Base-by-base conservation (phyloP, 1,140 invertebrate species). In the Drosophila azteca region DNA sequence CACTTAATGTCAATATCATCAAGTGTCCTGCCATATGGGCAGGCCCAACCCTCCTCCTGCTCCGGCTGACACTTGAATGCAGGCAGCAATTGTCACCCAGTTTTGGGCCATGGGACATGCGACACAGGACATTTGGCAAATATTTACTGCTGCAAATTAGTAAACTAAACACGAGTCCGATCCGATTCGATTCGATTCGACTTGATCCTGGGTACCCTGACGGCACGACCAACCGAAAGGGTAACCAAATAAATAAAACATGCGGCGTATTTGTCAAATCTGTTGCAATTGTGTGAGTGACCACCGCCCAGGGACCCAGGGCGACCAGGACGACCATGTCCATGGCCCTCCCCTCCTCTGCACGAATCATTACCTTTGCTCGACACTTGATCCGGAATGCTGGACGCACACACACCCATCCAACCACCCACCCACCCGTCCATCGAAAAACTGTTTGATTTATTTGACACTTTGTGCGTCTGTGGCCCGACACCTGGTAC, bases 1-100 rank as follows among this genome's bases (percentile, higher is more conserved):
- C 74, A 82, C 70, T 73, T 88, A 82, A 88, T 87, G 82, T 87
- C 82, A 87, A 88, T 88, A 87, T 77, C 82, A 88, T 87, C 77
- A 87, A 88, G 75, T 85, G 77, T 60, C 49, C 67, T 39, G 26
- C 54, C 81, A 80, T 85, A 77, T 84, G 81, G 64, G 29, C 15
- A 63, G 54, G 59, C 45, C 44, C 43, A 50, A 61, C 57, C 65
- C 55, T 43, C 71, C 41, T 31, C 44, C 44, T 29, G 44, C 35
- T 39, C 35, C 1, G 35, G 45, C 24, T 39, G 59, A 44, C 80
- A 78, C 82, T 89, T 62, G 71, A 88, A 55, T 57, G 62, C 79
- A 70, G 59, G 55, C 79, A 70, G 76, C 79, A 79, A 79, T 88
- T 88, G 83, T 88, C 84, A 88, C 79, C 84, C 78, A 35, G 66